These are phyloP conservation scores for Atta colombica DNA, from an alignment of 1,140 invertebrate genomes.

Conservation along the genomic window DNA sequence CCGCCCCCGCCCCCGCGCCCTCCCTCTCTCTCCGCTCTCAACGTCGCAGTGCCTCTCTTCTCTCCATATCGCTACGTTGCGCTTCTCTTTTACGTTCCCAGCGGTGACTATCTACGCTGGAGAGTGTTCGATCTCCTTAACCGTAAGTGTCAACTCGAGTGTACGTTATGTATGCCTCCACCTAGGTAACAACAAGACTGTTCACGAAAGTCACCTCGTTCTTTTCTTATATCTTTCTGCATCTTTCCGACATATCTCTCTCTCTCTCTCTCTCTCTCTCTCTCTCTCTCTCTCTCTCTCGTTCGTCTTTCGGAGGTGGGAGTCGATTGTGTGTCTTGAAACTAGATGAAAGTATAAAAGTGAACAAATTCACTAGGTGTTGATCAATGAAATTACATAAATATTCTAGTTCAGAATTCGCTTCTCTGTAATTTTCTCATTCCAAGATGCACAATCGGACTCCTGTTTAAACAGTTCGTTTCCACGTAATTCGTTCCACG, in stretches of 20 bases:
- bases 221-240: neutral
- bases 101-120: constrained; percentile 70
- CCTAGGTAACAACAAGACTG: neutral
- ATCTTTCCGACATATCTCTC: neutral
- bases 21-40: constrained; percentile 49
- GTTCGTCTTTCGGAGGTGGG: too few relatives aligned
- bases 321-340: too few relatives aligned
- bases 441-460: too few relatives aligned
- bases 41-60: constrained; percentile 80
- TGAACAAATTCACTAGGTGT: too few relatives aligned
- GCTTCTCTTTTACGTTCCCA: constrained; percentile 70
- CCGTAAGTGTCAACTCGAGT: constrained; percentile 64
- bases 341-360: too few relatives aligned
- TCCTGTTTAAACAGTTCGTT: neutral
- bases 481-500: neutral
- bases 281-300: too few relatives aligned
- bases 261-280: too few relatives aligned
- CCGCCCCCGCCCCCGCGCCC: constrained; percentile 65
- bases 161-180: neutral
- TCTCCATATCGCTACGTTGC: constrained; percentile 75
- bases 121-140: constrained; percentile 70
- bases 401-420: too few relatives aligned
- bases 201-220: neutral
- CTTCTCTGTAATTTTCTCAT: too few relatives aligned
- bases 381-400: too few relatives aligned